These are phyloP conservation scores for Cynocephalus volans DNA, from an alignment of 2,113 vertebrate species.

Conservation along the genomic window DNA sequence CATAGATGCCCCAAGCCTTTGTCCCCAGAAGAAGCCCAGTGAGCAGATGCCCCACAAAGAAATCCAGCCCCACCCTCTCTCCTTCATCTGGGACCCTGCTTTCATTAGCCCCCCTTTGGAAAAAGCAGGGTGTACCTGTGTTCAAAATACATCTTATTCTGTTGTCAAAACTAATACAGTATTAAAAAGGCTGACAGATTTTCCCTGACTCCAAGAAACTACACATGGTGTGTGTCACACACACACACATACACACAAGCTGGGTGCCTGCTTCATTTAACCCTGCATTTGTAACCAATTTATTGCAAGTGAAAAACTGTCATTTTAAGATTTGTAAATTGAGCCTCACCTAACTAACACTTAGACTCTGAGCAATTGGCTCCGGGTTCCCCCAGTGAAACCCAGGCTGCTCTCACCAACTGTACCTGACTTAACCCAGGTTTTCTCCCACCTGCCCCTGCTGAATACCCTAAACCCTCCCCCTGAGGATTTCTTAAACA, in stretches of 20 bases:
- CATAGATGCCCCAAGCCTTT: neutral
- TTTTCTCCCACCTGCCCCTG: neutral
- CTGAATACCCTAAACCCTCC: neutral
- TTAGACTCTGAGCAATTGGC: neutral
- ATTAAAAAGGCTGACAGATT: slow-evolving; percentile 71
- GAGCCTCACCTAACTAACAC: slow-evolving; percentile 54
- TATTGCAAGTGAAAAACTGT: slow-evolving; percentile 66
- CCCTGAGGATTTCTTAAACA: neutral
- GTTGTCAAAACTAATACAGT: slow-evolving; percentile 67
- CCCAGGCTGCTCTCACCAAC: neutral
- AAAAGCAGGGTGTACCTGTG: neutral
- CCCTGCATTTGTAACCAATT: slow-evolving; percentile 48
- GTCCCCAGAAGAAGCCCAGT: neutral
- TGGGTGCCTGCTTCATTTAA: slow-evolving; percentile 62
- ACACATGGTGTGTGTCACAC: slow-evolving; percentile 42
- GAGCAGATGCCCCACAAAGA: neutral
- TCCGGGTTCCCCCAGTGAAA: slow-evolving; percentile 32
- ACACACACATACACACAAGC: neutral
- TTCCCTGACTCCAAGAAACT: slow-evolving; percentile 50
- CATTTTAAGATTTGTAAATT: slow-evolving; percentile 64
- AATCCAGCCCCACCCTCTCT: fast-evolving
- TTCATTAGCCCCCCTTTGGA: slow-evolving; percentile 17
- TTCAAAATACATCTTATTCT: slow-evolving; percentile 69
- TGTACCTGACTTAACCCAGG: neutral
- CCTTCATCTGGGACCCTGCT: neutral